These are phyloP conservation scores for Drosophila subobscura DNA, from an alignment of 1,140 invertebrate genomes.

Conservation along the genomic window DNA sequence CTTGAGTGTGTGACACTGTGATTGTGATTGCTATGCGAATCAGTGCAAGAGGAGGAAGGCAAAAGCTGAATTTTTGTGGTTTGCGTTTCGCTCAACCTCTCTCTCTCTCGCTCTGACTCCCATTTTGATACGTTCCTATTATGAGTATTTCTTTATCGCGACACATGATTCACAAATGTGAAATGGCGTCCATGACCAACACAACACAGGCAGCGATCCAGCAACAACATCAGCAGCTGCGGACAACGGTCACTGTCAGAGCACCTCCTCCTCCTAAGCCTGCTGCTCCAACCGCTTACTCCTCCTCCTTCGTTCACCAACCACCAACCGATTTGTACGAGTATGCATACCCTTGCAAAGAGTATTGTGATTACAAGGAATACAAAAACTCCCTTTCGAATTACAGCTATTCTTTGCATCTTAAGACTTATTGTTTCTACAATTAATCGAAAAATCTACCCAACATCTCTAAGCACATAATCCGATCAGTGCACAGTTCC, in stretches of 20 bases:
- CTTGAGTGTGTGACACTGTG: too few species aligned
- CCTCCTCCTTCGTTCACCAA: constrained; percentile 32
- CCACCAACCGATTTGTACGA: constrained; percentile 55
- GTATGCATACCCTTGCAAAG: too few species aligned
- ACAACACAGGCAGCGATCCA: constrained; percentile 50
- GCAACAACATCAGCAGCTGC: constrained; percentile 26
- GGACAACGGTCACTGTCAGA: constrained; percentile 18
- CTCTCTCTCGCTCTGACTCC: background rate
- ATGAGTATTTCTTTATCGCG: constrained; percentile 69
- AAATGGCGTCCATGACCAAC: constrained; percentile 79
- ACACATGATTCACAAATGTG: constrained; percentile 75
- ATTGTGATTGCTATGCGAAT: constrained; percentile 4
- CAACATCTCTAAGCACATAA: too few species aligned
- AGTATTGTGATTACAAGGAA: too few species aligned
- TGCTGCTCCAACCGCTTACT: too few species aligned
- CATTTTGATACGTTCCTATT: constrained; percentile 18
- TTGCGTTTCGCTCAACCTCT: constrained; percentile 48
- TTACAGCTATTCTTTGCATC: too few species aligned
- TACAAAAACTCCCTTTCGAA: too few species aligned
- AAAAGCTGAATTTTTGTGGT: constrained; percentile 60
- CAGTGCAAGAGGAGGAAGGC: constrained; percentile 26
- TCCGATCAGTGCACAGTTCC: too few species aligned
- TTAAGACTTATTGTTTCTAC: too few species aligned
- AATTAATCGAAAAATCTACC: too few species aligned
- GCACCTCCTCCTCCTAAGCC: constrained; percentile 4